These are phyloP conservation scores for Aplodontia rufa DNA, from an alignment of 2,113 vertebrate species.

Conservation along the genomic window DNA sequence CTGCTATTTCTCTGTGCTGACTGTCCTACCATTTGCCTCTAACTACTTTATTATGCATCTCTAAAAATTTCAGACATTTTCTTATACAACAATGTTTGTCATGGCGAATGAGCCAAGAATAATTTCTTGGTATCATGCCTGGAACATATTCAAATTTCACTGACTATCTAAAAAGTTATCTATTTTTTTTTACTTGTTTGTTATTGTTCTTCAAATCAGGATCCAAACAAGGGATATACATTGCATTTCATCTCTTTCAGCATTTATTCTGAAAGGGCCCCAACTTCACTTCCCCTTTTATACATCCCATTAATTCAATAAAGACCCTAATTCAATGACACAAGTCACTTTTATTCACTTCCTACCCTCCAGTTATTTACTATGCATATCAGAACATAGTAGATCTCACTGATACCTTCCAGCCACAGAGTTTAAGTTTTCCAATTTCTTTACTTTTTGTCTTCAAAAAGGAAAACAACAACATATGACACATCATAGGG, in stretches of 20 bases:
- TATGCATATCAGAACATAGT: not conserved
- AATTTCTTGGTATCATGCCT: not conserved
- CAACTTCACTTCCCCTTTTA: not conserved
- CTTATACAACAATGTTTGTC: not conserved
- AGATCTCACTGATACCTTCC: not conserved
- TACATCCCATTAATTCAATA: not conserved
- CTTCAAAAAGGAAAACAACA: conserved; percentile 45
- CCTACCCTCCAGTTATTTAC: not conserved
- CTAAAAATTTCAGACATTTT: not conserved
- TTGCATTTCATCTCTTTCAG: not conserved
- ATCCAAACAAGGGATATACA: conserved; percentile 15
- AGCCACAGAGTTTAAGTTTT: not conserved
- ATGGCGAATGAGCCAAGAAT: not conserved
- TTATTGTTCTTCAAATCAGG: not conserved
- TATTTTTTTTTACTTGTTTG: not conserved
- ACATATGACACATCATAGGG: not conserved
- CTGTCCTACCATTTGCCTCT: not conserved
- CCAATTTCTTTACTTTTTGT: not conserved
- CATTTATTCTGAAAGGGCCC: not conserved
- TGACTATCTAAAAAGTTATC: not conserved
- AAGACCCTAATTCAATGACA: not conserved
- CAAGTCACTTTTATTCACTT: not conserved
- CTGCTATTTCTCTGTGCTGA: not conserved
- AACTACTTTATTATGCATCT: not conserved
- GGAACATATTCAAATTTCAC: not conserved